Evolutionary conservation across 2,888 invertebrate genomes (phyloP), one percentile per base, ranked within the genome.

Genomic region (Eurytoma adleriae): DNA sequence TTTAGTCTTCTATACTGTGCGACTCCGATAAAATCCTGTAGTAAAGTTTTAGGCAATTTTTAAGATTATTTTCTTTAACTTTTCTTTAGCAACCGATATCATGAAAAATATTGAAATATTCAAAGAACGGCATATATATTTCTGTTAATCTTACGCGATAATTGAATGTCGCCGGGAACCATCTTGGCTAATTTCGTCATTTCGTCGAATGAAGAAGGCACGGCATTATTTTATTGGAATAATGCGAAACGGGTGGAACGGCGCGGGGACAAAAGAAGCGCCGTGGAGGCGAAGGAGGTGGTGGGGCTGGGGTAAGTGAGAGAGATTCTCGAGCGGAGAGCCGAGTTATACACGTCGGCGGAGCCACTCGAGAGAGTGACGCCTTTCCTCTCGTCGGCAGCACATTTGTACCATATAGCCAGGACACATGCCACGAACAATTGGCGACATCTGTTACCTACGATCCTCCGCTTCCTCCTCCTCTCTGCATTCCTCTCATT

Each of bases 401-500:
- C 62, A 72, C 76, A 72, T 80, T 76, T 76, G 71, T 72, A 73
- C n/a, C 27, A 76, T 64, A 70, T 64, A 69, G 54, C 66, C 64
- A 12, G 61, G 20, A 68, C 66, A 57, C 56, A 76, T 57, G 68
- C 81, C 76, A 40, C 78, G 79, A 82, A 83, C 81, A 81, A 83
- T 83, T 80, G 82, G 78, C 81, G 82, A 82, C 83, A 83, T 83
- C 83, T 81, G 83, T 83, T 82, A 82, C 78, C 78, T 74, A 75
- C 75, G 68, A 81, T 71, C 62, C 78, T 80, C 78, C 48, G 18
- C 40, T 18, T 16, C 73, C 61, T 67, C 73, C 61, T 67, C 30
- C 24, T 67, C 40, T 56, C 66, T 7, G 48, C 56, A 62, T 73
- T 66, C 70, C 69, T 69, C 61, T 66, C 40, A 61, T 62, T 62